A percentile compares a stretch with the other conserved stretches of the same genome.
Evolutionary conservation across 2,888 invertebrate genomes (phyloP).

Genomic region (Eilema griseolum): DNA sequence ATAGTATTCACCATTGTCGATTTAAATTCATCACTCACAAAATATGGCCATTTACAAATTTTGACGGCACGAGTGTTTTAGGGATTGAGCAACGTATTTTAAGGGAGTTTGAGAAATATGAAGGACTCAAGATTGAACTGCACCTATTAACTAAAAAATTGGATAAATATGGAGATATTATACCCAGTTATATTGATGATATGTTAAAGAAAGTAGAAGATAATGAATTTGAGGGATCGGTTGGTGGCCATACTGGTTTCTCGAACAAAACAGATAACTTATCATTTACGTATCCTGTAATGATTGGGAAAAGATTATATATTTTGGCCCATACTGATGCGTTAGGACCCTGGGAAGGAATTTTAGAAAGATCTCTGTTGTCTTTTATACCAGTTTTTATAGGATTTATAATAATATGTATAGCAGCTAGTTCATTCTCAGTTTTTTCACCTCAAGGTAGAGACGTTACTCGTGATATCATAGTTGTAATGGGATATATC

Average conservation of each 20-base stretch:
- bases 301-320: constrained; percentile 34
- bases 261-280: constrained; percentile 5
- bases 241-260: constrained; percentile 16
- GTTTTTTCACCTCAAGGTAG: constrained; percentile 45
- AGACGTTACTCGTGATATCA: constrained; percentile 45
- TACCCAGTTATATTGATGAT: constrained; percentile 6
- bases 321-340: constrained; percentile 36
- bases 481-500: constrained; percentile 59
- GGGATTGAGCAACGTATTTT: constrained; percentile 54
- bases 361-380: constrained; percentile 24
- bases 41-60: constrained; percentile 53
- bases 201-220: constrained; percentile 46
- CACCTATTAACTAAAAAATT: constrained; percentile 39
- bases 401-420: constrained; percentile 47
- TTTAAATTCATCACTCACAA: constrained; percentile 51
- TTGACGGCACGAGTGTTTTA: constrained; percentile 37
- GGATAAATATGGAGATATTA: constrained; percentile 27
- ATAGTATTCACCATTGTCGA: constrained; percentile 34
- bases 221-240: constrained; percentile 54
- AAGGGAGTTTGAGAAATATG: constrained; percentile 41
- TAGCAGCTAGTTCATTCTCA: constrained; percentile 35
- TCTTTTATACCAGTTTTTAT: constrained; percentile 22
- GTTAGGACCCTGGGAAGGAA: constrained; percentile 40
- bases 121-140: constrained; percentile 46
- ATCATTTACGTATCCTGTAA: constrained; percentile 48